These are phyloP conservation scores for Polypedilum vanderplanki DNA, from an alignment of 1,140 invertebrate genomes.

Conservation along the genomic window DNA sequence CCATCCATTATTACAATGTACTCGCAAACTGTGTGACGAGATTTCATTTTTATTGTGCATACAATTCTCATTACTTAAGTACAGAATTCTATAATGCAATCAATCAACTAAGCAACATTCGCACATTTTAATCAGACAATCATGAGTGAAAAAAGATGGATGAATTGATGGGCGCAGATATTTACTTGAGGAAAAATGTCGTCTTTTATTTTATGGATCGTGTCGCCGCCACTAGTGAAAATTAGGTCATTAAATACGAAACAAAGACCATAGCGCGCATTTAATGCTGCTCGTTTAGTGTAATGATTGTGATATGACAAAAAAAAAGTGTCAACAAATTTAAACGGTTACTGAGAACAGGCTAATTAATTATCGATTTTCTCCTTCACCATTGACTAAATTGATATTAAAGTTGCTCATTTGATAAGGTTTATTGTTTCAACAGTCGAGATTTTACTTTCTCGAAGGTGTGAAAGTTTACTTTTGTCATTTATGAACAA, in stretches of 20 bases:
- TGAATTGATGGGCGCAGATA: not conserved
- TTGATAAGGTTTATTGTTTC: too few species aligned
- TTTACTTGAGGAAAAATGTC: conserved; percentile 11
- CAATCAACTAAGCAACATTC: too few species aligned
- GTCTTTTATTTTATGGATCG: not conserved
- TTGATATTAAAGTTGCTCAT: too few species aligned
- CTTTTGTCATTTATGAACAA: too few species aligned
- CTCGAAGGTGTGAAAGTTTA: too few species aligned
- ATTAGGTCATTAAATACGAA: not conserved
- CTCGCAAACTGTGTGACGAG: not conserved
- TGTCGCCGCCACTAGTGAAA: not conserved
- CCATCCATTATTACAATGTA: not conserved
- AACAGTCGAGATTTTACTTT: too few species aligned
- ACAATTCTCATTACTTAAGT: too few species aligned
- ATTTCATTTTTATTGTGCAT: not conserved
- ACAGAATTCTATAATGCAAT: too few species aligned
- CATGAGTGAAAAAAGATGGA: too few species aligned
- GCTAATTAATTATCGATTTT: conserved; percentile 19
- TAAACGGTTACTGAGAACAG: not conserved
- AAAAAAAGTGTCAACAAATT: not conserved
- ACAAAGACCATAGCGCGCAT: not conserved
- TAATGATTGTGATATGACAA: conserved; percentile 3
- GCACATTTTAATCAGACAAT: too few species aligned
- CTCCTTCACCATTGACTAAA: too few species aligned
- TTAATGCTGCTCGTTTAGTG: not conserved